These are phyloP conservation scores for Agapetus fuscipes DNA, from an alignment of 2,888 invertebrate species.

Conservation along the genomic window DNA sequence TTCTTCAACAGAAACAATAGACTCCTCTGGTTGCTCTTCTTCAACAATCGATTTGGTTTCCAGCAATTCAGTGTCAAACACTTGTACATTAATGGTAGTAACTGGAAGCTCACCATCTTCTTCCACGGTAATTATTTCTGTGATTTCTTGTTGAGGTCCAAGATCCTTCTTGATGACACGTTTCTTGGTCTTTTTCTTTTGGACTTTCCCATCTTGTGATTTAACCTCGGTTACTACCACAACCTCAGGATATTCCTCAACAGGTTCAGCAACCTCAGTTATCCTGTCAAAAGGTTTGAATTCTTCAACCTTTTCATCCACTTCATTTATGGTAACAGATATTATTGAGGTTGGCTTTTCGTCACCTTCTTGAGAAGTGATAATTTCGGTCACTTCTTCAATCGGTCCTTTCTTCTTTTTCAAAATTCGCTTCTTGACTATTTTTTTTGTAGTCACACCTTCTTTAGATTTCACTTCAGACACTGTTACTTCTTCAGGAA, in stretches of 20 bases:
- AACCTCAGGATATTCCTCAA: conserved; percentile 23
- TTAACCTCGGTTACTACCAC: conserved; percentile 22
- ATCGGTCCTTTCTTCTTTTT: conserved; percentile 31
- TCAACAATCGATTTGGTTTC: conserved; percentile 2
- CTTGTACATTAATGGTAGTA: conserved; percentile 6
- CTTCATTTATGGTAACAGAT: conserved; percentile 22
- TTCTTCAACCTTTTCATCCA: conserved; percentile 27
- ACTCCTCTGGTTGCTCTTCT: conserved; percentile 5
- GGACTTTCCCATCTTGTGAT: conserved; percentile 12
- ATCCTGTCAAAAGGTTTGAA: conserved; percentile 24
- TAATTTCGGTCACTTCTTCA: conserved; percentile 33
- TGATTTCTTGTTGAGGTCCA: conserved; percentile 21
- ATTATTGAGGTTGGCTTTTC: conserved; percentile 24
- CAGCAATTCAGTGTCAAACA: conserved; percentile 13
- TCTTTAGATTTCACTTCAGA: conserved; percentile 25
- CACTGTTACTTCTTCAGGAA: conserved; percentile 25
- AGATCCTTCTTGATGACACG: conserved; percentile 18
- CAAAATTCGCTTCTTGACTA: conserved; percentile 27
- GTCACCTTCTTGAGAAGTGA: conserved; percentile 28
- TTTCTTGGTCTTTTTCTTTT: conserved; percentile 19
- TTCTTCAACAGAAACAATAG: conserved; percentile 1
- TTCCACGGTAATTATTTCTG: conserved; percentile 19
- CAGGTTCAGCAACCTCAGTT: conserved; percentile 18
- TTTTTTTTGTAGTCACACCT: conserved; percentile 25
- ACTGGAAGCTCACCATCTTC: conserved; percentile 23